Conservation (phyloP, 2,113 vertebrate genomes). For the Stigmatopora nigra region DNA sequence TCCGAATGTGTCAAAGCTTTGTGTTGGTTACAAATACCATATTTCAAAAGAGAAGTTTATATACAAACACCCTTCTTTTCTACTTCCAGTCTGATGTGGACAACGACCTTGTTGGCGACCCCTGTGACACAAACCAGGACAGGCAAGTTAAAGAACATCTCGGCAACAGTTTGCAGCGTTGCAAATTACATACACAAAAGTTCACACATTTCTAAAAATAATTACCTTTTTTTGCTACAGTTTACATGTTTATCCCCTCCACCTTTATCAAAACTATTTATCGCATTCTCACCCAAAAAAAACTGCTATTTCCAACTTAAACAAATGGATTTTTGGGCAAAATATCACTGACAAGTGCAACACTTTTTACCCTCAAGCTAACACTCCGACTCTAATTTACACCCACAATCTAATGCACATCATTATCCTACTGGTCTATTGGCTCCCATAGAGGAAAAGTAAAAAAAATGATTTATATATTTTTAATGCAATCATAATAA, state of each 20-base stretch:
- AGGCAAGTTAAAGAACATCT: slow-evolving; percentile 69
- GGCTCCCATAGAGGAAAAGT: too few relatives aligned
- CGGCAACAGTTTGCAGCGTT: not conserved
- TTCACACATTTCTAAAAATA: not conserved
- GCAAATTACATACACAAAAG: not conserved
- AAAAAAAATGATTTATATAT: too few relatives aligned
- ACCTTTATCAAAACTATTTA: too few relatives aligned
- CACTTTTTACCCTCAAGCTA: too few relatives aligned
- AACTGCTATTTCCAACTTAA: too few relatives aligned
- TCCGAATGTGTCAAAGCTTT: not conserved
- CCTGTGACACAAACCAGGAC: slow-evolving; percentile 98
- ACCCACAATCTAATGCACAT: too few relatives aligned
- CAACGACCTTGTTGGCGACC: slow-evolving; percentile 94
- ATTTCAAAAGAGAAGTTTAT: not conserved
- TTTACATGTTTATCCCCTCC: not conserved
- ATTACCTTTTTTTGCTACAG: not conserved
- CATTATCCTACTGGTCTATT: too few relatives aligned
- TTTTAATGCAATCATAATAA: too few relatives aligned
- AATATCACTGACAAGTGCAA: too few relatives aligned
- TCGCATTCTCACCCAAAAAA: too few relatives aligned
- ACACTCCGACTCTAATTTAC: too few relatives aligned
- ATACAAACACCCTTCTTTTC: slow-evolving; percentile 21
- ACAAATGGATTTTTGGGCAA: too few relatives aligned
- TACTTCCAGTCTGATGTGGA: slow-evolving; percentile 86
- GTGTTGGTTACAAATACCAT: not conserved